Percentiles rank a stretch among this genome's conserved stretches.
phyloP scores from a whole-genome alignment of 2,888 invertebrate genomes.

The Chrysomela aeneicollis region DNA sequence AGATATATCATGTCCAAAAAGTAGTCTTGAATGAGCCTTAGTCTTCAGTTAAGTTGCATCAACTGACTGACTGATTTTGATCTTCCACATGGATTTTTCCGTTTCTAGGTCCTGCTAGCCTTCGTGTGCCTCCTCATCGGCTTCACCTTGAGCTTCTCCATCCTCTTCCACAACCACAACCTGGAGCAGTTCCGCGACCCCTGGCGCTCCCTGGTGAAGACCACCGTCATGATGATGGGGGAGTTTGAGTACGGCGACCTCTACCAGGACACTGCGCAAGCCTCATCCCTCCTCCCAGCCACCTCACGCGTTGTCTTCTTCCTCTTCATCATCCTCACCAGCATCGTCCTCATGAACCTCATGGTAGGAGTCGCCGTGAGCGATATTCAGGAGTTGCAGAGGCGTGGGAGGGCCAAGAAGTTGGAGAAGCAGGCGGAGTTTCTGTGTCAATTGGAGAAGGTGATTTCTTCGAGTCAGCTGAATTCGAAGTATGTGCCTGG shows the following conservation, averaged over 20 bases:
- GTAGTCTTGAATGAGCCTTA: too few species aligned
- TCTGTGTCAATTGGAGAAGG: slow-evolving; percentile 56
- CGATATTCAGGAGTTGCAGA: slow-evolving; percentile 61
- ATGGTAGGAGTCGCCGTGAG: slow-evolving; percentile 66
- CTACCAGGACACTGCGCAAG: slow-evolving; percentile 51
- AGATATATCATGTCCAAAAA: too few species aligned
- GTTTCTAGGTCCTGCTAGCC: slow-evolving; percentile 62
- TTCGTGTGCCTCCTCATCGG: slow-evolving; percentile 66
- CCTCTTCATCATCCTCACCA: slow-evolving; percentile 63
- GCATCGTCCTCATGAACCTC: slow-evolving; percentile 67
- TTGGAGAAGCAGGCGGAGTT: slow-evolving; percentile 59
- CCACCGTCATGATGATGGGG: slow-evolving; percentile 68
- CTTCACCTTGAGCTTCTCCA: slow-evolving; percentile 65
- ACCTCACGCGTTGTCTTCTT: slow-evolving; percentile 62
- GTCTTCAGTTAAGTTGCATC: too few species aligned
- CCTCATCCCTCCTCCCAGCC: slow-evolving; percentile 29
- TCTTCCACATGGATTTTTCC: too few species aligned
- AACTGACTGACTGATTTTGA: too few species aligned
- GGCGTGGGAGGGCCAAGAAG: slow-evolving; percentile 53
- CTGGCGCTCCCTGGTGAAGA: slow-evolving; percentile 62
- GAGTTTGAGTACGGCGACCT: slow-evolving; percentile 64
- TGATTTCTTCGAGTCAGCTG: slow-evolving; percentile 46
- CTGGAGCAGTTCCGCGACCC: slow-evolving; percentile 59
- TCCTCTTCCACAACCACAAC: slow-evolving; percentile 61
- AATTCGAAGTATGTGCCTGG: slow-evolving; percentile 41